Evolutionary conservation across 2,113 vertebrate genomes (phyloP).

Genomic region (Rhinichthys klamathensis): DNA sequence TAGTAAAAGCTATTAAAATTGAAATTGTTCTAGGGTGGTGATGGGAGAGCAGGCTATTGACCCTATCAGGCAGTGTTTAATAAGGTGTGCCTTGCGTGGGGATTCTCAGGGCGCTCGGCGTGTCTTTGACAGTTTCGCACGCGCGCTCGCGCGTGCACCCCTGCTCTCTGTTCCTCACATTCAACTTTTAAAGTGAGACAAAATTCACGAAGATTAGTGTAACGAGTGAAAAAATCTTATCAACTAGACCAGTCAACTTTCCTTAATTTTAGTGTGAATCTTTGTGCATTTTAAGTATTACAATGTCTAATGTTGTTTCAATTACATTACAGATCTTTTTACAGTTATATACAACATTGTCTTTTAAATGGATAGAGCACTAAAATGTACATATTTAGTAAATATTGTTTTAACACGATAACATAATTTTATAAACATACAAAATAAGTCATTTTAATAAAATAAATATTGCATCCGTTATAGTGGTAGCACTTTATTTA

Average conservation of each 20-base stretch:
- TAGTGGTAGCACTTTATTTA: too few relatives aligned
- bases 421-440: neutral
- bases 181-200: neutral
- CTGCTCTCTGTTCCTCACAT: neutral
- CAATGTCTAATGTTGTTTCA: neutral
- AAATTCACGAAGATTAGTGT: slow-evolving; percentile 1
- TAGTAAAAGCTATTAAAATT: slow-evolving; percentile 99
- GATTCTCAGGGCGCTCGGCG: slow-evolving; percentile 50
- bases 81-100: slow-evolving; percentile 76
- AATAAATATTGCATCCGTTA: too few relatives aligned
- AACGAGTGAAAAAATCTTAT: neutral
- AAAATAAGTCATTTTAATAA: too few relatives aligned
- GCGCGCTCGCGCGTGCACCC: slow-evolving; percentile 11
- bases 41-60: slow-evolving; percentile 83
- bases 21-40: slow-evolving; percentile 99
- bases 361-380: neutral
- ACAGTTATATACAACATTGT: neutral
- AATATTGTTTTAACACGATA: neutral
- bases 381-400: neutral
- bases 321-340: neutral
- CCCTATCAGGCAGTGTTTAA: slow-evolving; percentile 91
- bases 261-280: neutral
- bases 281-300: neutral
- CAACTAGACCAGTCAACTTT: neutral
- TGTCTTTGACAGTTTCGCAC: slow-evolving; percentile 56